A percentile compares a stretch with the other conserved stretches of the same genome.
Conservation (phyloP, 2,797 vertebrate genomes). For the Antrozous pallidus region DNA sequence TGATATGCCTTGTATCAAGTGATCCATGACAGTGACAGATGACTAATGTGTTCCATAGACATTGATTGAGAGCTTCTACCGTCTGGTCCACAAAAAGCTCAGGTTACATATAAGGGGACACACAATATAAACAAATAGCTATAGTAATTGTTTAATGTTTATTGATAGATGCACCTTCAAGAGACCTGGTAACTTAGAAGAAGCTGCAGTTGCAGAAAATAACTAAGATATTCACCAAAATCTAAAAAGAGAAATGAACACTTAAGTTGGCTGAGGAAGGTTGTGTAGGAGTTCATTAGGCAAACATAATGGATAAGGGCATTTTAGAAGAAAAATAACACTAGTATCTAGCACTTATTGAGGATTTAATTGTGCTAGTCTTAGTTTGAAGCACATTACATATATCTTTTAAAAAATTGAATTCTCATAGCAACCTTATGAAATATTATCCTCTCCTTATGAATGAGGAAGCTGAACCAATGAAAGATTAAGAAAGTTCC, state of each 20-base stretch:
- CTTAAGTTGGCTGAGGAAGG: background rate
- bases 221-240: background rate
- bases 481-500: background rate
- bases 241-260: background rate
- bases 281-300: background rate
- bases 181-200: background rate
- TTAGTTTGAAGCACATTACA: background rate
- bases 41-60: background rate
- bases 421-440: background rate
- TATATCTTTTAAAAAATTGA: background rate
- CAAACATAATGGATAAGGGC: background rate
- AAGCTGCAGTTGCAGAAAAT: background rate
- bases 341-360: background rate
- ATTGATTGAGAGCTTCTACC: background rate
- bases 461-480: background rate
- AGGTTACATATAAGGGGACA: background rate
- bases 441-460: background rate
- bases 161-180: background rate
- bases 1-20: background rate
- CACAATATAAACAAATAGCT: background rate
- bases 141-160: background rate
- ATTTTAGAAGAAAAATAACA: background rate
- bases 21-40: background rate
- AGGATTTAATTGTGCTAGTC: background rate
- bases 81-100: background rate